A percentile compares a stretch with the other conserved stretches of the same genome.
Evolutionary conservation across 2,113 vertebrate species (phyloP).

Genomic region (Dissostichus mawsoni): DNA sequence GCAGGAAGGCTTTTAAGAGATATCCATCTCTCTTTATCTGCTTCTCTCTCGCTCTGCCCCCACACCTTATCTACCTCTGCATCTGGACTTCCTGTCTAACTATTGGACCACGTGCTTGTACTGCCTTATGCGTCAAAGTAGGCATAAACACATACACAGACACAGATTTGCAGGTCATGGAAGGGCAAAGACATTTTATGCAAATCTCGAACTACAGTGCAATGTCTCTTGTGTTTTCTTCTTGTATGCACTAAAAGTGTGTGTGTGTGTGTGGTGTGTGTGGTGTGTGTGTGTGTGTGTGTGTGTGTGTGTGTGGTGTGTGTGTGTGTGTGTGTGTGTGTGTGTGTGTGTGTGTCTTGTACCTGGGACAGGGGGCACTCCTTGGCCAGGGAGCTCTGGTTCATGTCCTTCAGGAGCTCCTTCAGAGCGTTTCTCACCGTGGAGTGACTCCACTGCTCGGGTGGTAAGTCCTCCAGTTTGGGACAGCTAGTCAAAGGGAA

Average conservation of each 20-base stretch:
- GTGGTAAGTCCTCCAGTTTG: conserved; percentile 95
- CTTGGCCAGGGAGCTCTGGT: conserved; percentile 98
- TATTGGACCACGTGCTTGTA: conserved; percentile 44
- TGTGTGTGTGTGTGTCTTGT: conserved; percentile 24
- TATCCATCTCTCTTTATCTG: conserved; percentile 70
- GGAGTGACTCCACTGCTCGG: conserved; percentile 97
- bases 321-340: conserved; percentile 18
- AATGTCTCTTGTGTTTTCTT: neutral
- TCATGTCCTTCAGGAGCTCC: conserved; percentile 98
- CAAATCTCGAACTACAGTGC: conserved; percentile 12
- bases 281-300: neutral
- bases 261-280: conserved; percentile 2
- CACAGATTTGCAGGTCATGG: neutral
- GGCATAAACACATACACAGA: neutral
- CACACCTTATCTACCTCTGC: conserved; percentile 65
- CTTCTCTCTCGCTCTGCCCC: conserved; percentile 52
- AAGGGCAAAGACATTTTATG: conserved; percentile 32
- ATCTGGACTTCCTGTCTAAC: conserved; percentile 67
- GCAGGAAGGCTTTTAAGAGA: conserved; percentile 66
- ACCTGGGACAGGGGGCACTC: conserved; percentile 98
- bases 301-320: neutral
- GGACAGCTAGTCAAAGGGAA: conserved; percentile 86
- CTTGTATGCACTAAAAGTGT: neutral
- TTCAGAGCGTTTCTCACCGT: conserved; percentile 97
- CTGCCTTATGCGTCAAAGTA: conserved; percentile 25